Evolutionary conservation across 2,797 vertebrate genomes (phyloP).

Genomic region (Falco peregrinus): DNA sequence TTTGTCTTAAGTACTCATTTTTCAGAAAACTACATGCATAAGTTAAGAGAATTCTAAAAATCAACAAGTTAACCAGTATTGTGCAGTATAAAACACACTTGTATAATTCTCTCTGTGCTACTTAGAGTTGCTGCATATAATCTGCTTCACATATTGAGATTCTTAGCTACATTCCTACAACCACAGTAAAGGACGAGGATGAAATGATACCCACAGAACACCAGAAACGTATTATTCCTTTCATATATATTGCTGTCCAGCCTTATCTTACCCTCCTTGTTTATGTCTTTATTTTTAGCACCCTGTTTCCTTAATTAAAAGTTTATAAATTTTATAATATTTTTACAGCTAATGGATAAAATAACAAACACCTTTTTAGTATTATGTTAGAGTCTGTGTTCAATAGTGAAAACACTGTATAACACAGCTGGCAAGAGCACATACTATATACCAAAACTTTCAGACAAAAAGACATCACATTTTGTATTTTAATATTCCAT

Average conservation of each 20-base stretch:
- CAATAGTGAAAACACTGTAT: not conserved
- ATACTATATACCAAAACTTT: slow-evolving; percentile 36
- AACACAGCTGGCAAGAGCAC: slow-evolving; percentile 50
- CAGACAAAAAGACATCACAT: slow-evolving; percentile 68
- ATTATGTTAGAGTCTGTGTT: not conserved
- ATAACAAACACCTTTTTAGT: slow-evolving; percentile 45
- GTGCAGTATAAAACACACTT: not conserved
- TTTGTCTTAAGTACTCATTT: not conserved
- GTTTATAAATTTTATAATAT: slow-evolving; percentile 27
- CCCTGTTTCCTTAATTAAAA: slow-evolving; percentile 46
- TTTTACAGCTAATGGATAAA: slow-evolving; percentile 58
- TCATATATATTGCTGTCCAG: not conserved
- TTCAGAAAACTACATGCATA: not conserved
- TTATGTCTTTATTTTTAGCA: slow-evolving; percentile 43
- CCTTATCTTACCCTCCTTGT: not conserved
- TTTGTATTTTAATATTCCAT: slow-evolving; percentile 65
- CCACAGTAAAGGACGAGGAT: accelerated
- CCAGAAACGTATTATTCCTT: not conserved
- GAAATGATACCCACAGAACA: not conserved
- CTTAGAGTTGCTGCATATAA: not conserved
- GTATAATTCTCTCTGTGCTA: not conserved
- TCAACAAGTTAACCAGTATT: not conserved
- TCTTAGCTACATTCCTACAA: not conserved
- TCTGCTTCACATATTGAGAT: not conserved
- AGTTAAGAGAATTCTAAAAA: not conserved